Evolutionary conservation across 2,797 vertebrate species (phyloP).

Genomic region (Pempheris klunzingeri): DNA sequence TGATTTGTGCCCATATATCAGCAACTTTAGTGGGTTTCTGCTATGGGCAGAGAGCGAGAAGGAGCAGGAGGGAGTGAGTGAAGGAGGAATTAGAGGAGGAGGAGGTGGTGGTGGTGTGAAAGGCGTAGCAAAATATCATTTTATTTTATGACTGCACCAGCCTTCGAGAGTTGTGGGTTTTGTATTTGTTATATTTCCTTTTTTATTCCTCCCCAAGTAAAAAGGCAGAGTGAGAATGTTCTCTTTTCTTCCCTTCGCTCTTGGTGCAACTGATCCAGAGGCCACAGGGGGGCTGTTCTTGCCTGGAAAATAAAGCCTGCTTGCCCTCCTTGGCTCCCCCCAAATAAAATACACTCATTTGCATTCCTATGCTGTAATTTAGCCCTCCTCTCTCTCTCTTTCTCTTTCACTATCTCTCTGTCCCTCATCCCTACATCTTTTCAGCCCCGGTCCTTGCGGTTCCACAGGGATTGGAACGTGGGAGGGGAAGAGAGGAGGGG

Average conservation of each 20-base stretch:
- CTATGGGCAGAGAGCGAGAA: conserved; percentile 21
- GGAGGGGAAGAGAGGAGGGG: conserved; percentile 60
- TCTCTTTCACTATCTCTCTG: conserved; percentile 59
- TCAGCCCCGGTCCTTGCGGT: conserved; percentile 58
- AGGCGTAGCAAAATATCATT: conserved; percentile 61
- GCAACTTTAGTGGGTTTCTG: conserved; percentile 61
- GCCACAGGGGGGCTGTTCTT: conserved; percentile 70
- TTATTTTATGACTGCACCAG: conserved; percentile 66
- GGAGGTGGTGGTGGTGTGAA: conserved; percentile 10
- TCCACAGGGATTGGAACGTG: conserved; percentile 63
- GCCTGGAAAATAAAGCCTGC: conserved; percentile 70
- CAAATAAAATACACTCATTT: conserved; percentile 74
- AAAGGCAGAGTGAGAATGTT: conserved; percentile 60
- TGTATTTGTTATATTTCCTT: conserved; percentile 60
- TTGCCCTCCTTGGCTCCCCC: conserved; percentile 64
- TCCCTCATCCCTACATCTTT: conserved; percentile 70
- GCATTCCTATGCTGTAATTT: conserved; percentile 78
- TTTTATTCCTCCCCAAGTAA: conserved; percentile 61
- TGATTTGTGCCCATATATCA: conserved; percentile 67
- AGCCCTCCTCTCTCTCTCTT: conserved; percentile 41
- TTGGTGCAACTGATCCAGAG: conserved; percentile 70
- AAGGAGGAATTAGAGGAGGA: conserved; percentile 19
- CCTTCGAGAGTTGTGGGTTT: conserved; percentile 60
- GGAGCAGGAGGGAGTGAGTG: conserved; percentile 7
- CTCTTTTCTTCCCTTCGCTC: conserved; percentile 59